Conservation (phyloP, 1,140 invertebrate genomes). For the Manduca sexta region DNA sequence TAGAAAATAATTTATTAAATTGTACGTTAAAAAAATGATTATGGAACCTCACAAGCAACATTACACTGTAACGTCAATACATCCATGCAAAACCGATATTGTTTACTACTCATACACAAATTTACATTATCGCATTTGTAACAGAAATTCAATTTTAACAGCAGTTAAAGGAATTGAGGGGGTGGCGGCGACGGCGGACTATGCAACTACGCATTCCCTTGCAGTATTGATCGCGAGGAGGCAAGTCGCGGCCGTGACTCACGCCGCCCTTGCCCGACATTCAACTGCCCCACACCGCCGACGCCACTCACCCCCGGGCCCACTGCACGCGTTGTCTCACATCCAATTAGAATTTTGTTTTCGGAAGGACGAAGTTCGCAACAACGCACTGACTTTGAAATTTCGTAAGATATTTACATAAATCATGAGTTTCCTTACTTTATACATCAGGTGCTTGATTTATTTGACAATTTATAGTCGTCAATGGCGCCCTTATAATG, state of each 20-base stretch:
- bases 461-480: no score
- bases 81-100: no score
- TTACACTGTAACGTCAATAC: no score
- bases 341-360: not conserved
- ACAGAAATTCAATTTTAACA: no score
- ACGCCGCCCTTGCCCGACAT: constrained; percentile 67
- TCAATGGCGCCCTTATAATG: no score
- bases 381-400: not conserved
- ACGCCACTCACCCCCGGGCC: constrained; percentile 25
- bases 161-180: no score
- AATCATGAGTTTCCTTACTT: not conserved
- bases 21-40: no score
- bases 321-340: constrained; percentile 27
- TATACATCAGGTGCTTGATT: not conserved
- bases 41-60: no score
- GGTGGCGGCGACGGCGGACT: not conserved
- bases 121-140: no score
- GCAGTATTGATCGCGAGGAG: constrained; percentile 57
- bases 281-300: constrained; percentile 18
- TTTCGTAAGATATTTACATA: not conserved
- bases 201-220: constrained; percentile 42
- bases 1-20: no score
- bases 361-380: not conserved
- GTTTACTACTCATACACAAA: no score
- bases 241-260: constrained; percentile 51